A percentile compares a stretch with the other conserved stretches of the same genome.
These are phyloP conservation scores for Seira ritae DNA, from an alignment of 2,888 invertebrate species.

Conservation along the genomic window DNA sequence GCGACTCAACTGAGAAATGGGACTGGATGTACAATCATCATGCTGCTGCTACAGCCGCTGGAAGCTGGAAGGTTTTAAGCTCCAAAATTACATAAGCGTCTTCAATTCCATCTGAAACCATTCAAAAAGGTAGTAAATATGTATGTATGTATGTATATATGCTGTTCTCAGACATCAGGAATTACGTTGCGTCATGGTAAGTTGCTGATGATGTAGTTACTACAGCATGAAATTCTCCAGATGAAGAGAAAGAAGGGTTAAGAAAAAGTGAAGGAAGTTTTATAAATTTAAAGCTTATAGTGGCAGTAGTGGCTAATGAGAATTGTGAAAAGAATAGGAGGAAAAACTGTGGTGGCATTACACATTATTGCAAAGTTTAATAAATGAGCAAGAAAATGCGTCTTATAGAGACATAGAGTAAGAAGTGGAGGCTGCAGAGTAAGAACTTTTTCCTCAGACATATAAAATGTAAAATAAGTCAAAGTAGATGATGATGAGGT, in stretches of 20 bases:
- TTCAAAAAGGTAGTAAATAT: background rate
- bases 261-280: background rate
- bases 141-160: no score
- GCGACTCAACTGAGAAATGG: constrained; percentile 11
- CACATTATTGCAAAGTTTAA: constrained; percentile 63
- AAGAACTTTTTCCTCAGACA: constrained; percentile 13
- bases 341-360: constrained; percentile 40
- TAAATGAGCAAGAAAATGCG: constrained; percentile 54
- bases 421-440: constrained; percentile 22
- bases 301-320: constrained; percentile 8
- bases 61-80: no score
- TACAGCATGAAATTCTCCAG: background rate
- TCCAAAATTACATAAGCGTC: background rate
- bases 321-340: constrained; percentile 35
- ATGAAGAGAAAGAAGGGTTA: background rate
- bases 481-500: constrained; percentile 43
- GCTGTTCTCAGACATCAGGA: background rate
- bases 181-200: constrained; percentile 8
- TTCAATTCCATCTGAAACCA: background rate
- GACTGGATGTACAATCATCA: constrained; percentile 7
- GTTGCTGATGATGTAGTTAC: constrained; percentile 11
- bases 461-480: constrained; percentile 61
- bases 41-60: background rate
- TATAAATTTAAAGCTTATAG: background rate
- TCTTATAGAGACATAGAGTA: background rate